These are phyloP conservation scores for Mellivora capensis DNA, from an alignment of 2,113 vertebrate genomes.

Conservation along the genomic window DNA sequence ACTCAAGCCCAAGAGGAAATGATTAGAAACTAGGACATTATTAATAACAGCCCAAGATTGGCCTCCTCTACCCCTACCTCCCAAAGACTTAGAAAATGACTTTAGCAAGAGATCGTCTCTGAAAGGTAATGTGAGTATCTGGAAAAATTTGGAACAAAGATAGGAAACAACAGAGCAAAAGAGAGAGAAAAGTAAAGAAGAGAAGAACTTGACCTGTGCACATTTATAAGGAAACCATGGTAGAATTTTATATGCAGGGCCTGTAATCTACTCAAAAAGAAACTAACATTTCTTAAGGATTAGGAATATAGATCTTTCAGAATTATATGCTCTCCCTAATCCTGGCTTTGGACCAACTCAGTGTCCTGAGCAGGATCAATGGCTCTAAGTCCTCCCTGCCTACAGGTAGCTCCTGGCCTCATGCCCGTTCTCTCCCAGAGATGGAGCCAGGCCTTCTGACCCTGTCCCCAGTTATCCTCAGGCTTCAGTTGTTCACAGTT, in stretches of 20 bases:
- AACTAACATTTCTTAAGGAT: constrained; percentile 6
- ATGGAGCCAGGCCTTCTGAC: background rate
- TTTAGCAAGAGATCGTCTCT: background rate
- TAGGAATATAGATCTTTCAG: constrained; percentile 9
- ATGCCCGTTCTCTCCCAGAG: background rate
- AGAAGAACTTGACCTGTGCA: background rate
- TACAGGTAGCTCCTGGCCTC: background rate
- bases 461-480: background rate
- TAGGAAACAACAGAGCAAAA: background rate
- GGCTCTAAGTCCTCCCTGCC: background rate
- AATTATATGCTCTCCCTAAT: background rate
- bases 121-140: background rate
- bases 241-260: background rate
- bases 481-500: background rate
- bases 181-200: background rate
- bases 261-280: background rate
- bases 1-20: background rate
- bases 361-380: background rate
- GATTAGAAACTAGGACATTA: background rate
- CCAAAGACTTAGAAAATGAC: background rate
- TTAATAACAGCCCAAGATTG: background rate
- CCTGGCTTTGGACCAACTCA: background rate
- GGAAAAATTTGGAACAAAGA: background rate
- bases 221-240: background rate
- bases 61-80: accelerated